These are phyloP conservation scores for Coilia nasus DNA, from an alignment of 2,797 vertebrate species.

Conservation along the genomic window DNA sequence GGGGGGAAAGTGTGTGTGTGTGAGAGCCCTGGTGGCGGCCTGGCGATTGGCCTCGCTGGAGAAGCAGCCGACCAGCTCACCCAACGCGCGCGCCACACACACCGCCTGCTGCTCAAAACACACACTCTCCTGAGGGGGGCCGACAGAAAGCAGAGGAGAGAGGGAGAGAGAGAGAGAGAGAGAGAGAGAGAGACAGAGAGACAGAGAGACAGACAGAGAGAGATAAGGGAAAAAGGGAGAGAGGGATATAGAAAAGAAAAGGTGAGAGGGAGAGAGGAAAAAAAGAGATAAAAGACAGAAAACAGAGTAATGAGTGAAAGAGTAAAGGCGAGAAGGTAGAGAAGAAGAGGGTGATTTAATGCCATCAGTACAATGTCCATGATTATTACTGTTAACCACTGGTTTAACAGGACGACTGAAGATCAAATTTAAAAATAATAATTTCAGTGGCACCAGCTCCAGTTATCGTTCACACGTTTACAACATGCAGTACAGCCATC, in stretches of 20 bases:
- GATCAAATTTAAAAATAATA: too few species aligned
- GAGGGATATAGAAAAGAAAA: background rate
- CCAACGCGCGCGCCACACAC: constrained; percentile 78
- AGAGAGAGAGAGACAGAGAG: background rate
- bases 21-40: constrained; percentile 68
- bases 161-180: background rate
- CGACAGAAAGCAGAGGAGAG: background rate
- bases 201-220: background rate
- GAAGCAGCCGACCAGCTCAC: constrained; percentile 78
- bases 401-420: background rate
- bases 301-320: too few species aligned
- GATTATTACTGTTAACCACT: background rate
- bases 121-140: constrained; percentile 79
- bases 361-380: background rate
- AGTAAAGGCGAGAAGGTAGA: too few species aligned
- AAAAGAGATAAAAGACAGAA: background rate
- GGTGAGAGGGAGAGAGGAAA: background rate
- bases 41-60: constrained; percentile 65
- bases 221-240: background rate
- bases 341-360: background rate
- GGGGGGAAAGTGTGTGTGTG: constrained; percentile 60
- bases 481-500: too few species aligned
- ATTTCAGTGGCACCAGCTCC: too few species aligned
- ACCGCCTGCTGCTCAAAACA: constrained; percentile 79
- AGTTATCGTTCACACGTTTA: too few species aligned